Evolutionary conservation across 2,888 invertebrate genomes (phyloP), one percentile per base, ranked within the genome.

Genomic region (Margaritifera margaritifera): DNA sequence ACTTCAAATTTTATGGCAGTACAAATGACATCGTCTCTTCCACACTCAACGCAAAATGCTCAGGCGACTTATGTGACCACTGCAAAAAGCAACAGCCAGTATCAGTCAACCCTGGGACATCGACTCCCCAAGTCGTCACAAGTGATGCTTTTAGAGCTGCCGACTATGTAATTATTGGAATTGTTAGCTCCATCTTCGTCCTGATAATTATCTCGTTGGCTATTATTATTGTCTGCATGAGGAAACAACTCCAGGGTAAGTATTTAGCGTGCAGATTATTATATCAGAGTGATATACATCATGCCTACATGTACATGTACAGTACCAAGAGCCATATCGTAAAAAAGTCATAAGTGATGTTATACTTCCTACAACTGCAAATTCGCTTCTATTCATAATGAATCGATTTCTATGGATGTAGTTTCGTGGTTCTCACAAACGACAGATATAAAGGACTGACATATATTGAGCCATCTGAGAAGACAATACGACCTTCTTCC

Each of bases 151-250:
- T 80, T 61, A 27, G 71, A 5, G 51, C 64, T 18, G 67, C 77
- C 5, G 78, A 80, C 20, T 78, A 69, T 27, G 73, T 79, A 15
- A 69, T 80, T 1, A 77, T 80, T 52, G 77, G 74, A 24, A 66
- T 80, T 6, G 65, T 79, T 11, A 72, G 70, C 1, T 63, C 73
- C n/a, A 57, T 82, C 15, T 66, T 77, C 24, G 62, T 78, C n/a
- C 54, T 80, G n/a, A 67, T 80, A 20, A n/a, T 78, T 11, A 59
- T 80, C 18, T 62, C 73, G 54, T 59, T 75, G 18, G 25, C 73
- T n/a, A 55, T 73, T 42, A 72, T 78, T 20, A 62, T 74, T 31
- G 75, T 71, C 25, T 79, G 71, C 59, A 76, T 78, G 59, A 72
- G 66, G 60, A 71, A 66, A 53, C 67, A 74, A 61, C 62, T 77